A percentile compares a stretch with the other conserved stretches of the same genome.
Evolutionary conservation across 2,113 vertebrate species (phyloP).

Genomic region (Lota lota): DNA sequence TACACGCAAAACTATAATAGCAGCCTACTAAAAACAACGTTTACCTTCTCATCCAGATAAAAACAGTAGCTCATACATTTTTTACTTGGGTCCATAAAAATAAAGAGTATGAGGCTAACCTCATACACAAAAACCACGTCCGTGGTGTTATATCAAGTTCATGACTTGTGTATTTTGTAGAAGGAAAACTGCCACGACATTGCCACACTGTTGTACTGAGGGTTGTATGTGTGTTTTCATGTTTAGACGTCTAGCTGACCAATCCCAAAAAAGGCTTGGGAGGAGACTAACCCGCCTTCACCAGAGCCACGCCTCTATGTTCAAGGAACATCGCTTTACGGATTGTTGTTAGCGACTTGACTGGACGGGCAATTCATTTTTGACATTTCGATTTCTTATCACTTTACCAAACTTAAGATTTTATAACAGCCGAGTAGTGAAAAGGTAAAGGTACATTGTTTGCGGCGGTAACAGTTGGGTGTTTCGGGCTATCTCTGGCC

Average conservation of each 20-base stretch:
- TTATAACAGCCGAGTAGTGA: constrained; percentile 9
- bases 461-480: constrained; percentile 7
- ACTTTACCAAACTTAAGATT: constrained; percentile 28
- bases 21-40: too few relatives aligned
- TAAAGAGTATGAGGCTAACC: too few relatives aligned
- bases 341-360: constrained; percentile 72
- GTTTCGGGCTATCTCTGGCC: constrained; percentile 48
- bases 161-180: too few relatives aligned
- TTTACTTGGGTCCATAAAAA: too few relatives aligned
- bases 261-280: constrained; percentile 44
- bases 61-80: too few relatives aligned
- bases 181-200: too few relatives aligned
- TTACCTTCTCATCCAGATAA: too few relatives aligned
- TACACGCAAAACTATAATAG: too few relatives aligned
- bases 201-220: not conserved
- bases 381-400: constrained; percentile 39
- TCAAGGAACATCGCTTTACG: constrained; percentile 66
- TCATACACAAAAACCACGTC: too few relatives aligned
- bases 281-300: constrained; percentile 48
- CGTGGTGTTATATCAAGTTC: too few relatives aligned
- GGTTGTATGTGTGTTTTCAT: constrained; percentile 61
- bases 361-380: constrained; percentile 38
- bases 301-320: constrained; percentile 58
- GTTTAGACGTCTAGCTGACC: constrained; percentile 31
- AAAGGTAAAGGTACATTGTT: constrained; percentile 10